Base-by-base conservation (phyloP, 2,797 vertebrate species). In the Brachymystax lenok region DNA sequence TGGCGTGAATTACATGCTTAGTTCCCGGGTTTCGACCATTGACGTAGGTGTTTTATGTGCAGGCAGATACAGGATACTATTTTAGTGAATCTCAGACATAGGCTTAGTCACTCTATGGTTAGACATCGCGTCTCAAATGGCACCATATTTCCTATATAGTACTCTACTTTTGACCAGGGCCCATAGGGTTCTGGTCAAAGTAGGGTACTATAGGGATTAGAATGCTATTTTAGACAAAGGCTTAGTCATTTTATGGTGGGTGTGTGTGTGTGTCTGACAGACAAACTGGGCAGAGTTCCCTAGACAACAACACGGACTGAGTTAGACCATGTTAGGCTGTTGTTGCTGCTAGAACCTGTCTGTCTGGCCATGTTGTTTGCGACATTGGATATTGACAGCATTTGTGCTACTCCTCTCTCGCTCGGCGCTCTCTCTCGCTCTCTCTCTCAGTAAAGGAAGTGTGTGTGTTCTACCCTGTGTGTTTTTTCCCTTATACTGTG, bases 401-500 rank as follows among this genome's bases (percentile, higher is more conserved):
- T 46, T 46, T 10, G 40, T 46, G 40, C 19, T 6, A 7, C n/a
- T 7, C n/a, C 6, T 59, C 56, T 54, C 8, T 46, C 40, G n/a
- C 4, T 46, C 1, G 5, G 24, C 51, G 14, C 12, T 10, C 46
- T 51, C 24, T 27, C 13, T 35, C 10, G 4, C 14, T 71, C n/a
- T 27, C 46, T 52, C 69, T 27, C 46, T 52, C 69, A 27, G 46
- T 28, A 71, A 13, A 52, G 69, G 69, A 70, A 52, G 24, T 52
- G 46, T 27, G 21, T 59, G 56, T 61, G 59, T 61, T 12, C 59
- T 3, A 61, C 59, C n/a, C 8, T 61, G 21, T 61, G 59, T 61
- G 59, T 56, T 35, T 35, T 6, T 4, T 7, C 6, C 33, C 33
- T 33, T 33, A 33, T 33, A 6, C 33, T 35, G 33, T 35, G 33